These are phyloP conservation scores for Brachionus koreanus DNA, from an alignment of 1,140 invertebrate species.

Conservation along the genomic window DNA sequence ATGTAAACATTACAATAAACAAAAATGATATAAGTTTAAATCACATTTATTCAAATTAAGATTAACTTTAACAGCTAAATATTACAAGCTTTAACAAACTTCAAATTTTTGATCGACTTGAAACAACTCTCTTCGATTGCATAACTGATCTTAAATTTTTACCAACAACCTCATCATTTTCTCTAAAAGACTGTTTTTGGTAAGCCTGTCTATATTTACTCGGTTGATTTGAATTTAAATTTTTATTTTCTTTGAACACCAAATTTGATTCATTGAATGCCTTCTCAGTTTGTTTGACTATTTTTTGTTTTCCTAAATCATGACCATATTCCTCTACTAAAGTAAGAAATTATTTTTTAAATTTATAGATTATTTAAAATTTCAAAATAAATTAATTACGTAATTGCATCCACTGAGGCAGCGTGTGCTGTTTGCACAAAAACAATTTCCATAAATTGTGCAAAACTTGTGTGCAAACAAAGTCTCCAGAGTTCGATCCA, in stretches of 20 bases:
- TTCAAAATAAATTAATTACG: neutral
- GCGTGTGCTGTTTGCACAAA: conserved; percentile 27
- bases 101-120: neutral
- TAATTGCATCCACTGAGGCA: neutral
- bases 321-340: neutral
- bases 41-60: too few species aligned
- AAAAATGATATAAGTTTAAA: too few species aligned
- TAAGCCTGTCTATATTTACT: neutral
- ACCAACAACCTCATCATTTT: neutral
- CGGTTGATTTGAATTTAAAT: neutral
- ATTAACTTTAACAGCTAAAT: neutral
- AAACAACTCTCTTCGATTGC: neutral
- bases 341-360: neutral
- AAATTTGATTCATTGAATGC: neutral
- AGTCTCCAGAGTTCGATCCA: conserved; percentile 38
- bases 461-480: conserved; percentile 39
- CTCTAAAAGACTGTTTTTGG: neutral
- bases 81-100: neutral
- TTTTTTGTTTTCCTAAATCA: neutral
- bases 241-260: neutral
- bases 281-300: neutral
- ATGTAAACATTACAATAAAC: too few species aligned
- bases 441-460: conserved; percentile 43
- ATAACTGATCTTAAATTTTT: neutral
- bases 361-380: too few species aligned